Evolutionary conservation across 2,888 invertebrate species (phyloP), one percentile per base, ranked within the genome.

Genomic region (Rhaphigaster nebulosa): DNA sequence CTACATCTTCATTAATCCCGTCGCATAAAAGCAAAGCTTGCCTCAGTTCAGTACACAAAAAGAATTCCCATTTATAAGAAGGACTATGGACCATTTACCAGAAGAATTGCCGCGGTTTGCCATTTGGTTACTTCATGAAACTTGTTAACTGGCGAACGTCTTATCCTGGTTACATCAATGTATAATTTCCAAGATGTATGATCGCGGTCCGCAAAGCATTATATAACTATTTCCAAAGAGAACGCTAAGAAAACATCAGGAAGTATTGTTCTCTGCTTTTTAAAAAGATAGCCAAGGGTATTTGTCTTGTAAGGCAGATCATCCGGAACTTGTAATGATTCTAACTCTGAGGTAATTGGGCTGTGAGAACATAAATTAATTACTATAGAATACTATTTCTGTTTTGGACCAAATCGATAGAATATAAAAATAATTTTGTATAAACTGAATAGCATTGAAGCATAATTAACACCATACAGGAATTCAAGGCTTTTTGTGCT

Each of bases 71-170:
- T 76, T 76, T 76, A 38, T 23, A 38, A 76, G 70, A 76, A 38
- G 34, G 34, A 38, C 34, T 76, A 38, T 38, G 38, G 70, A 38
- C 70, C 38, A 76, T 76, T 76, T 38, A 38, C 70, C 1, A 34
- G 34, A 76, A 76, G 70, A 76, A 76, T 76, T 38, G 34, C 34
- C 20, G 70, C 18, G 70, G 70, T 76, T 76, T 38, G 70, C 70
- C 70, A 76, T 76, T 76, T 76, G 70, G 70, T 76, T 76, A 76
- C 70, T 38, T 76, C 70, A 76, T 20, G 70, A 23, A 20, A 38
- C 70, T 76, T 4, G 70, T 38, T 76, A 76, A 34, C 70, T 29
- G 34, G 70, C 34, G 15, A 70, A 38, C 70, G 65, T 29, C n/a
- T 65, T 29, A 34, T 34, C 34, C 23, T 20, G 38, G 70, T 76